Evolutionary conservation across 2,113 vertebrate genomes (phyloP).

Genomic region (Cinclus cinclus): DNA sequence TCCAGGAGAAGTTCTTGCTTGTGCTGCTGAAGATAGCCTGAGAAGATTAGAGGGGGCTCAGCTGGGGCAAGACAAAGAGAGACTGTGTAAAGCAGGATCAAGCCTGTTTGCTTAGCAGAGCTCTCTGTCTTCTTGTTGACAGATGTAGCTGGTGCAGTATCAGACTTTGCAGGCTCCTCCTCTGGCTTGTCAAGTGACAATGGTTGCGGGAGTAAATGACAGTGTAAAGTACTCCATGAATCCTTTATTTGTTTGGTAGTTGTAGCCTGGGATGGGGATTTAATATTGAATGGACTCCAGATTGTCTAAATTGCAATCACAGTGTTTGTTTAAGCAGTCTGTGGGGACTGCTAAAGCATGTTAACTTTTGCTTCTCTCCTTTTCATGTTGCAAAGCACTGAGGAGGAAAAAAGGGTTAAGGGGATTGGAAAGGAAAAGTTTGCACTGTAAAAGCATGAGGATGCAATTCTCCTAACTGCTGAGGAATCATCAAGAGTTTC

Average conservation of each 20-base stretch:
- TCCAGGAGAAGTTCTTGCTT: conserved; percentile 63
- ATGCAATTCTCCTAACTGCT: conserved; percentile 41
- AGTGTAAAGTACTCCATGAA: conserved; percentile 62
- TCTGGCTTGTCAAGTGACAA: conserved; percentile 58
- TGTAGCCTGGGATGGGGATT: conserved; percentile 64
- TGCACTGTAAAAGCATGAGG: conserved; percentile 52
- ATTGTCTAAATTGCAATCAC: conserved; percentile 75
- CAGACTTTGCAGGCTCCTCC: conserved; percentile 54
- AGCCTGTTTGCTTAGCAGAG: conserved; percentile 69
- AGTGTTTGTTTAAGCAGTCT: conserved; percentile 73
- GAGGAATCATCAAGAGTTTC: conserved; percentile 54
- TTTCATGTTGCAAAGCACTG: conserved; percentile 57
- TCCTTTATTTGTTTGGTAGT: conserved; percentile 72
- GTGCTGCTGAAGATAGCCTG: conserved; percentile 63
- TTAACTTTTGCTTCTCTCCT: conserved; percentile 74
- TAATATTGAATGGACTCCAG: conserved; percentile 74
- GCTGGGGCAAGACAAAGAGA: conserved; percentile 69
- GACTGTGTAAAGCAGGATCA: conserved; percentile 69
- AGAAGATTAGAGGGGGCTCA: conserved; percentile 68
- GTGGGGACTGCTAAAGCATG: conserved; percentile 65
- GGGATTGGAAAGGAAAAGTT: conserved; percentile 22
- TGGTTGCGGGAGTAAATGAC: conserved; percentile 39
- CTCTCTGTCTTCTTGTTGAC: conserved; percentile 70
- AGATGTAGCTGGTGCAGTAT: conserved; percentile 73
- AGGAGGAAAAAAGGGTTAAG: conserved; percentile 20